These are phyloP conservation scores for Scrobipalpa costella DNA, from an alignment of 2,888 invertebrate species.

Conservation along the genomic window DNA sequence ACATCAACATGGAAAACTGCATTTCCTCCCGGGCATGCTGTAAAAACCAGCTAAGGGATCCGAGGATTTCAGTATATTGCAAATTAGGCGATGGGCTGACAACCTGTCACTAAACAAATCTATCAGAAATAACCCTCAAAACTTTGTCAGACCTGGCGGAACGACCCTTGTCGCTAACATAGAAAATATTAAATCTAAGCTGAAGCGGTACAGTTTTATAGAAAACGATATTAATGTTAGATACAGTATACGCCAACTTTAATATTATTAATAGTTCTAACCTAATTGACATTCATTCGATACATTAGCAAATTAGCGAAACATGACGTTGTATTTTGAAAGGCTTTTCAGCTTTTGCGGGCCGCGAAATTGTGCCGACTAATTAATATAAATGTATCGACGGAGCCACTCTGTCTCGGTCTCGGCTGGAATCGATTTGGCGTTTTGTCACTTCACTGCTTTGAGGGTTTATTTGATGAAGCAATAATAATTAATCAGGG, in stretches of 20 bases:
- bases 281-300: not conserved
- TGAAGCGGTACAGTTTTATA: too few relatives aligned
- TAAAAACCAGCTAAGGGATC: too few relatives aligned
- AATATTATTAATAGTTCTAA: not conserved
- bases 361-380: conserved; percentile 12
- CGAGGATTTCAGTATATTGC: too few relatives aligned
- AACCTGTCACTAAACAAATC: too few relatives aligned
- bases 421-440: conserved; percentile 42
- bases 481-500: conserved; percentile 65
- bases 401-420: conserved; percentile 25
- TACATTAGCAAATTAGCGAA: conserved; percentile 27
- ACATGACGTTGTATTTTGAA: conserved; percentile 19
- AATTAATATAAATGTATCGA: conserved; percentile 24
- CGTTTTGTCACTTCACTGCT: conserved; percentile 53
- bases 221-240: too few relatives aligned
- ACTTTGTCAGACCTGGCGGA: too few relatives aligned
- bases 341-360: conserved; percentile 9
- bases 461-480: conserved; percentile 59
- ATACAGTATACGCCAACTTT: not conserved
- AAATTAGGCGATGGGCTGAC: too few relatives aligned
- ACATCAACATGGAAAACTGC: too few relatives aligned
- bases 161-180: too few relatives aligned
- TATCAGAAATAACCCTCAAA: too few relatives aligned
- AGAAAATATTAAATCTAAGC: too few relatives aligned
- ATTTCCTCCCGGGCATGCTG: too few relatives aligned